phyloP scores from a whole-genome alignment of 37 sponge, comb jelly and placozoan genomes.

The Crambe crambe region DNA sequence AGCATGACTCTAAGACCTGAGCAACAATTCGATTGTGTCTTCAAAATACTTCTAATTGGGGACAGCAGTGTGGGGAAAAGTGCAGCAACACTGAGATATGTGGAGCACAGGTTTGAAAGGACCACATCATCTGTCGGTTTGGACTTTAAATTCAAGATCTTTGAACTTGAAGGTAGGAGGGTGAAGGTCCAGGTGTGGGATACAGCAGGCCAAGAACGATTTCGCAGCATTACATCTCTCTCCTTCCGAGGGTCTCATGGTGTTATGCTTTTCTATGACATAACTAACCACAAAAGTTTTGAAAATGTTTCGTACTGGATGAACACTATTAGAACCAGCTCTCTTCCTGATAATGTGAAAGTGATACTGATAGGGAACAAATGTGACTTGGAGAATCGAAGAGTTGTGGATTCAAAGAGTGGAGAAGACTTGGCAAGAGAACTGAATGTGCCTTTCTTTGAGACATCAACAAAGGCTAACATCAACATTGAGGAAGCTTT shows the following conservation, averaged over 20 bases:
- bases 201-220: slow-evolving; percentile 1
- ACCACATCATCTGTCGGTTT: neutral
- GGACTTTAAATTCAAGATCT: neutral
- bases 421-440: neutral
- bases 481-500: neutral
- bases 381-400: neutral
- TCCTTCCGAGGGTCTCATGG: slow-evolving; percentile 67
- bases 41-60: neutral
- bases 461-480: neutral
- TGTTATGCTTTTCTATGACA: neutral
- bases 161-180: neutral
- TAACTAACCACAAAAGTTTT: neutral
- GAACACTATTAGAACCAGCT: neutral
- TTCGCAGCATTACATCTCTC: neutral
- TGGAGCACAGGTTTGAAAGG: neutral
- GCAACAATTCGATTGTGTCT: neutral
- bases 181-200: neutral
- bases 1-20: too few species aligned
- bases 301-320: neutral
- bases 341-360: neutral
- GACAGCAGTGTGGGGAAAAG: neutral
- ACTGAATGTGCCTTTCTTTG: neutral
- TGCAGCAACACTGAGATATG: neutral
- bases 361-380: neutral
- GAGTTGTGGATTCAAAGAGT: neutral